These are phyloP conservation scores for Artemia franciscana DNA, from an alignment of 1,140 invertebrate genomes.

Conservation along the genomic window DNA sequence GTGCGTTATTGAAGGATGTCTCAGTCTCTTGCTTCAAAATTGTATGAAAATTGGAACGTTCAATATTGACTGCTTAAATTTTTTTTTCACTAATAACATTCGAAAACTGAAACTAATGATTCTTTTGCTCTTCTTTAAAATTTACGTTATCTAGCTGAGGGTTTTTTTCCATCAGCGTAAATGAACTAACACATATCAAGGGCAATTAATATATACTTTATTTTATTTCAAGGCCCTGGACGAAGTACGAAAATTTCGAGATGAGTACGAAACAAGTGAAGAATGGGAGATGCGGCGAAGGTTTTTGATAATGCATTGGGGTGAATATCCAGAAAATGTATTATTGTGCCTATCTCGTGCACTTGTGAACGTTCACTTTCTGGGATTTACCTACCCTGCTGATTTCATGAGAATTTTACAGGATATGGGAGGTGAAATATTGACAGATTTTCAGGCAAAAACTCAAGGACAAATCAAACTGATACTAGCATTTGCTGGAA, in stretches of 20 bases:
- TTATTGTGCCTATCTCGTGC: background rate
- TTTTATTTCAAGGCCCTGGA: no score
- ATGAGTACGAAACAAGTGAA: background rate
- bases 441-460: background rate
- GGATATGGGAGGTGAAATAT: background rate
- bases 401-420: background rate
- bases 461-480: background rate
- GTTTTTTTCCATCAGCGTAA: no score
- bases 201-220: no score
- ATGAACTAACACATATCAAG: no score
- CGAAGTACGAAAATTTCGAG: background rate
- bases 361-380: background rate
- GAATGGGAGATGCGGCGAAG: background rate
- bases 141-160: no score
- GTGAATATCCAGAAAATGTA: background rate
- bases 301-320: background rate
- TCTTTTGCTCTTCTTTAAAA: no score
- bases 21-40: no score
- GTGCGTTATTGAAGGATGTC: no score
- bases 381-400: background rate
- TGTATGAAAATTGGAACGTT: no score
- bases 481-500: background rate
- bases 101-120: no score
- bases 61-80: no score
- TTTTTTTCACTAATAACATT: no score